Base-by-base conservation (phyloP, 2,797 vertebrate species). In the Malurus splendens region DNA sequence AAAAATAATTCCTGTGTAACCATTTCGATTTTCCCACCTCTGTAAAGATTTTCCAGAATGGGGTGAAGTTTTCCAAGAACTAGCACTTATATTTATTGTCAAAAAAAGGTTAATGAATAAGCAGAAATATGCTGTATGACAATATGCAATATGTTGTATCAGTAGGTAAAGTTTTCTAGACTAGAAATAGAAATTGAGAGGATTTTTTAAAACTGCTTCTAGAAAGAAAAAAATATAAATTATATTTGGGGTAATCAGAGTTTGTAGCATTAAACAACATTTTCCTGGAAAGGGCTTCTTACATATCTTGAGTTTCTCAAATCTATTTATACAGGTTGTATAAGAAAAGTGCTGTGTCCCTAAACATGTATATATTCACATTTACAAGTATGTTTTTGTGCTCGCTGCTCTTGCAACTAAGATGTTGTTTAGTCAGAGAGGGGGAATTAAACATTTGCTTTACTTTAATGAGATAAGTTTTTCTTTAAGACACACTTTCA, bases 31-130 rank as follows among this genome's bases (percentile, higher is more conserved):
- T 56, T 90, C 15, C 25, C 17, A 82, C 60, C 62, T 90, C 18
- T 86, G 16, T 17, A 68, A n/a, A 89, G 16, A 71, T 39, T 74
- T 89, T 59, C 30, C 86, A 86, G 93, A 96, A 71, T 42, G 8
- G 67, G 54, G 8, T 57, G 30, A 22, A 47, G 8, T 67, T 93
- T 94, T 87, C 44, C 71, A 92, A 82, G 33, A 91, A 70, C 10
- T 36, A 36, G 6, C 64, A n/a, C 4, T 28, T 90, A 45, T 2
- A 54, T 77, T 85, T 92, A 76, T 64, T 90, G 52, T 80, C 67
- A 94, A 86, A 86, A 90, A 70, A n/a, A 56, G 55, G 17, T 42
- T 87, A 51, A 30, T 72, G 64, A 94, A 70, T 60, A 90, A 81
- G 50, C 51, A 71, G 18, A 57, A 47, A 41, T 51, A 61, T 15